Evolutionary conservation across 2,888 invertebrate species (phyloP), one percentile per base, ranked within the genome.

Genomic region (Terebella lapidaria): DNA sequence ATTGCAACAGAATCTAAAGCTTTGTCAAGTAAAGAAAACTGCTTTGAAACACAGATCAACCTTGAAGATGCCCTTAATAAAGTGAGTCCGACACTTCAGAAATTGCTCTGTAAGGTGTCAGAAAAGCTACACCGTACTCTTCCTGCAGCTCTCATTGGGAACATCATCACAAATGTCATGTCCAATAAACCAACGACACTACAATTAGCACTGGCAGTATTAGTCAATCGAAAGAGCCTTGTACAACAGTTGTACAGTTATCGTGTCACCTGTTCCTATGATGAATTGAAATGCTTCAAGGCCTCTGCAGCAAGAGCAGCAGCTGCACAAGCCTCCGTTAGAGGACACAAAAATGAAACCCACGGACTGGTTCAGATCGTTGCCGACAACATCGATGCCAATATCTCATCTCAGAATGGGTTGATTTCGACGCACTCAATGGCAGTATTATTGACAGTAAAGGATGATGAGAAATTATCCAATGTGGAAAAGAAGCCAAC

Each of bases 261-360:
- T 60, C 57, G 65, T 26, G 58, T 68, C 2, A 63, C 68, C 2
- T 67, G 60, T 30, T 56, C 57, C 1, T 66, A 67, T 62, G 62
- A 66, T 59, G 68, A 69, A 59, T 49, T 67, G n/a, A 26, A 57
- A n/a, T 35, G 65, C 10, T 69, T 69, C 53, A 69, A 67, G 53
- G 45, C 45, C 24, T 70, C 68, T 2, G 63, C 66, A n/a, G 68
- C 67, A 24, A 52, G 35, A 24, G 66, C 59, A 42, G 58, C 59
- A 15, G 56, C 57, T 20, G 20, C 2, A 28, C n/a, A 58, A 22
- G 42, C 28, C 3, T 1, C 18, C 24, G 5, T 29, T 20, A 18
- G 22, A 30, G 56, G 60, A 25, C 47, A 56, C 20, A 24, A 30
- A 26, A 54, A 60, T 53, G 30, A 60, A 5, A 29, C 26, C n/a